phyloP scores from a whole-genome alignment of 2,888 invertebrate genomes.

The Mechanitis messenoides region DNA sequence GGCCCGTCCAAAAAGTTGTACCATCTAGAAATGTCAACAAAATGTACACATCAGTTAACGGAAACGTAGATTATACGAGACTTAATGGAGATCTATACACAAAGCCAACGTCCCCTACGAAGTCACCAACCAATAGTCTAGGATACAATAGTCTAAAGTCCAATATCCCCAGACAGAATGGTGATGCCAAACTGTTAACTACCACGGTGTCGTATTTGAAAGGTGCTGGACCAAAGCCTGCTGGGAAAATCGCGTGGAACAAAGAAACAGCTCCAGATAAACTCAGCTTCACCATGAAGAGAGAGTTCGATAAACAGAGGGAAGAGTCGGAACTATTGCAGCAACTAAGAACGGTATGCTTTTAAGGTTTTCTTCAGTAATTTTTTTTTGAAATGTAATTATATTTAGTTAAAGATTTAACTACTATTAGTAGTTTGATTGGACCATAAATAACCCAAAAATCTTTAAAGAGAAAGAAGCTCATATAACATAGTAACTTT shows the following conservation, averaged over 20 bases:
- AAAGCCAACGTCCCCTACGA: constrained; percentile 81
- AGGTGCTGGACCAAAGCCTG: constrained; percentile 67
- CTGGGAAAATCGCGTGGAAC: constrained; percentile 82
- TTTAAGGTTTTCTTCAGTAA: too few species aligned
- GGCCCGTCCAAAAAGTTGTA: constrained; percentile 87
- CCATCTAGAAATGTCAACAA: constrained; percentile 82
- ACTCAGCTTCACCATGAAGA: constrained; percentile 92
- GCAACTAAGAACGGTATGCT: constrained; percentile 84
- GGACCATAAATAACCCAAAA: not conserved
- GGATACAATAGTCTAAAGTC: constrained; percentile 75
- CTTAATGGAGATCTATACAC: constrained; percentile 73
- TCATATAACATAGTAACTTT: too few species aligned
- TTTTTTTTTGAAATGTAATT: too few species aligned
- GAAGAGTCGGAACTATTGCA: constrained; percentile 91
- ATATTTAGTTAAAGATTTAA: constrained; percentile 41
- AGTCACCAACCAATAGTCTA: constrained; percentile 76
- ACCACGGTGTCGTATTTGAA: constrained; percentile 77
- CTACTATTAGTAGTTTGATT: not conserved
- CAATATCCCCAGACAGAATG: constrained; percentile 58
- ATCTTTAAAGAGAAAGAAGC: too few species aligned
- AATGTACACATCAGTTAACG: constrained; percentile 72
- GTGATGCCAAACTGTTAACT: constrained; percentile 72
- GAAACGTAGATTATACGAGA: constrained; percentile 55
- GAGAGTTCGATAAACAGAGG: constrained; percentile 93
- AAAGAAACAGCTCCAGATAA: constrained; percentile 83